Base-by-base conservation (phyloP, 2,113 vertebrate genomes). In the Vidua macroura region DNA sequence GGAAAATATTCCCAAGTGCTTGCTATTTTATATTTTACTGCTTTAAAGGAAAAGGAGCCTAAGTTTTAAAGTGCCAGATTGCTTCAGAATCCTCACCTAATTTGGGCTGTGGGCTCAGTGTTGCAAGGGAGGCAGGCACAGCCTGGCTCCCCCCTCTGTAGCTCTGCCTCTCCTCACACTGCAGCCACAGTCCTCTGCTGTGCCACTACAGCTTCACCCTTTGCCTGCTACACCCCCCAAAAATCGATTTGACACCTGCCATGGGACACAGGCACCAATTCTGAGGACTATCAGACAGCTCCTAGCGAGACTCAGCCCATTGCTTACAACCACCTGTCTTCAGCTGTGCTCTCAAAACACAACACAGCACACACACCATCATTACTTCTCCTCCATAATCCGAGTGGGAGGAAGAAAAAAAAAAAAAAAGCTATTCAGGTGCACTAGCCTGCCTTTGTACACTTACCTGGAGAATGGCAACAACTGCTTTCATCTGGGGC, bases 321-420 rank as follows among this genome's bases (percentile, higher is more conserved):
- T 64, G 31, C 72, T 70, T 55, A 52, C 72, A 52, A 51, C 25
- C 28, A 16, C 20, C 15, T 31, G 43, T 67, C 64, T 48, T 68
- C 77, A 72, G 7, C 90, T 39, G 76, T 51, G 8, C 37, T 63
- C 76, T 72, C 48, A 56, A 72, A 70, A 67, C 6, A 31, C 74
- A 68, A 17, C 49, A 25, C 49, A 60, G 21, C 63, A 60, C 31
- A 21, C 8, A 16, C 28, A 55, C 13, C 1, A 2, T 18, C 55
- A 90, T 67, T 70, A 55, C 37, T 83, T 60, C 53, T 44, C 66
- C 68, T 51, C 77, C 52, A 77, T 11, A 52, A 90, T 18, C 64
- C 15, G 27, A 46, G 31, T 35, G 14, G 5, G 28, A 15, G 30
- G 2, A 1, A 0, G 10, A 13, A 8, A 11, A 24, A 27, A 31